Percentiles rank a stretch among this genome's conserved stretches.
Conservation (phyloP, 2,888 invertebrate genomes). For the Drosophila infuscata region DNA sequence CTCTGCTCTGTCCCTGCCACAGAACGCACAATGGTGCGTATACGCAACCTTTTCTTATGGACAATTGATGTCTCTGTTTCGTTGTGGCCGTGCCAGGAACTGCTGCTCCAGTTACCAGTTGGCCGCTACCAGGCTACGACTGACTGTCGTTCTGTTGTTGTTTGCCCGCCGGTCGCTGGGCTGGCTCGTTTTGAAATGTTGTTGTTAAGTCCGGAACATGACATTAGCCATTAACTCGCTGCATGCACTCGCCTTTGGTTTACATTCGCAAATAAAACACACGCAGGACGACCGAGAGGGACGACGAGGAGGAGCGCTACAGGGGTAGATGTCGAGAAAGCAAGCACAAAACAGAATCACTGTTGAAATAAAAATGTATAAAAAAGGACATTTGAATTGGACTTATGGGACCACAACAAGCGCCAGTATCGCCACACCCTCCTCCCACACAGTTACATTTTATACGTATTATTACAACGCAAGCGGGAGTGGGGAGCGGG, state of each 20-base stretch:
- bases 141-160: conserved; percentile 39
- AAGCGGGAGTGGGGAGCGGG: conserved; percentile 9
- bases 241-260: conserved; percentile 80
- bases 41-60: conserved; percentile 81
- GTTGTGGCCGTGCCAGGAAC: conserved; percentile 17
- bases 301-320: not conserved
- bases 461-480: conserved; percentile 74
- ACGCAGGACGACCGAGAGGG: conserved; percentile 46
- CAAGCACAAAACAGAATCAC: conserved; percentile 66
- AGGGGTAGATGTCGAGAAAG: not conserved
- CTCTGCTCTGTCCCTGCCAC: not conserved
- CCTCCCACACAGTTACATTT: conserved; percentile 67
- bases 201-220: conserved; percentile 82
- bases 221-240: conserved; percentile 83
- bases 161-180: conserved; percentile 63
- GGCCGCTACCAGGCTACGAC: conserved; percentile 27
- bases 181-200: conserved; percentile 72
- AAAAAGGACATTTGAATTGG: conserved; percentile 83
- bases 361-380: conserved; percentile 82
- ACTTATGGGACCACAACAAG: conserved; percentile 81
- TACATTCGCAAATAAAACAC: conserved; percentile 81
- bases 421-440: conserved; percentile 34
- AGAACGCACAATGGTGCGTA: conserved; percentile 61
- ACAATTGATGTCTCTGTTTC: conserved; percentile 77
- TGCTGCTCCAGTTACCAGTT: conserved; percentile 37